A percentile compares a stretch with the other conserved stretches of the same genome.
Evolutionary conservation across 2,797 vertebrate species (phyloP).

Genomic region (Intellagama lesueurii): DNA sequence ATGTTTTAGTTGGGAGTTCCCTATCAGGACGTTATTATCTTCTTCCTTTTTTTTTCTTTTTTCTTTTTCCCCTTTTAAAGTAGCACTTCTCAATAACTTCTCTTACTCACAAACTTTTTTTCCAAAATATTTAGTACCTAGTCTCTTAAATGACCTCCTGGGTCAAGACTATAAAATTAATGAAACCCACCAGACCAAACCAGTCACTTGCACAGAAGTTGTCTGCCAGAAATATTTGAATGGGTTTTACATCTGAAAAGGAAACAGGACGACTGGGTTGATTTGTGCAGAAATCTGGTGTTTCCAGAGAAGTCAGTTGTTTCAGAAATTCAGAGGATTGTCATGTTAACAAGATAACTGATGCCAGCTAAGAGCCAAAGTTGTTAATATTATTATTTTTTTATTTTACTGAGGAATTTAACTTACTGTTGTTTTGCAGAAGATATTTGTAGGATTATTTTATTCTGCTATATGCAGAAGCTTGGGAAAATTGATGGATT

Average conservation of each 20-base stretch:
- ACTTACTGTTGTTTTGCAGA: neutral
- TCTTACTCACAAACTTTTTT: neutral
- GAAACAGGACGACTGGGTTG: neutral
- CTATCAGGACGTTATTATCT: neutral
- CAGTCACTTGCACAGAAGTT: neutral
- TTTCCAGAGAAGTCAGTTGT: neutral
- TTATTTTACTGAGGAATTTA: neutral
- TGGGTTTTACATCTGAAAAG: neutral
- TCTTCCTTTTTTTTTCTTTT: neutral
- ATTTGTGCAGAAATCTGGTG: neutral
- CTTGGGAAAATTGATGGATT: neutral
- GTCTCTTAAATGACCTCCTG: neutral
- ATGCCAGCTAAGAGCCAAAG: neutral
- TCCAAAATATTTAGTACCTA: neutral
- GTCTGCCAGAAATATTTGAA: neutral
- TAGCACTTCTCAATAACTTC: neutral
- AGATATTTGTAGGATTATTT: neutral
- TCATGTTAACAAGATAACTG: neutral
- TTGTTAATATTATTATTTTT: neutral
- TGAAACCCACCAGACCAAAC: neutral
- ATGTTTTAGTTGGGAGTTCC: neutral
- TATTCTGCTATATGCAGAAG: neutral
- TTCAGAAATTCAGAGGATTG: neutral
- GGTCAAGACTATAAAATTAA: neutral
- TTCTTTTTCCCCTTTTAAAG: neutral